Percentiles rank a stretch among this genome's conserved stretches.
Conservation (phyloP, 2,888 invertebrate genomes). For the Cyaniris semiargus region DNA sequence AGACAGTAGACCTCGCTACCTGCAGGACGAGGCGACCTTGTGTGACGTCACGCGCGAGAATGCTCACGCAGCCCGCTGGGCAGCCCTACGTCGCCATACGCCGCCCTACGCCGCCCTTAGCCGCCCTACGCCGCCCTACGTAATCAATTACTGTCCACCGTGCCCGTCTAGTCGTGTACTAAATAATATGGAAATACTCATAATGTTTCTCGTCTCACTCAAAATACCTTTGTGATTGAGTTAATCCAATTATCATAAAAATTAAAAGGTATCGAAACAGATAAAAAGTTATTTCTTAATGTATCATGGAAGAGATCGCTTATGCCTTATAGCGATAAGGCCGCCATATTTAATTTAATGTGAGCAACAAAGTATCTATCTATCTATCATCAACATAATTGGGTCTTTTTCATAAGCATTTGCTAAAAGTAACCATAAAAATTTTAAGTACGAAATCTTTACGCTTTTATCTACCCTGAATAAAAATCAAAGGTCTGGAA, state of each 20-base stretch:
- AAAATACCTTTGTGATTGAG: background rate
- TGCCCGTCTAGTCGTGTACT: background rate
- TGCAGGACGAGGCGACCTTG: background rate
- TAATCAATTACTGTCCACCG: slow-evolving; percentile 20
- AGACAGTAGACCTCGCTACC: background rate
- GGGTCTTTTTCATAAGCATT: background rate
- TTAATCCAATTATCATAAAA: background rate
- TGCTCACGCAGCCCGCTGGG: slow-evolving; percentile 6
- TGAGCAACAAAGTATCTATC: no score
- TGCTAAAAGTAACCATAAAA: background rate
- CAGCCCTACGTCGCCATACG: background rate
- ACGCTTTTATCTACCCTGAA: background rate
- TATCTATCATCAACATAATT: background rate
- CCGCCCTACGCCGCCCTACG: background rate
- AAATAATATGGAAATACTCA: background rate
- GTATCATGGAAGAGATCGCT: no score
- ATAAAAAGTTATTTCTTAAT: no score
- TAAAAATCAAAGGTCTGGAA: background rate
- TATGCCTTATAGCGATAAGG: no score
- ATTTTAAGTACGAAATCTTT: background rate
- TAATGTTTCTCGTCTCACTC: background rate
- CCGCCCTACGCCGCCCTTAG: background rate
- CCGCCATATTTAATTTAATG: no score
- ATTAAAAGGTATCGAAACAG: background rate
- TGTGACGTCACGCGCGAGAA: slow-evolving; percentile 24